These are phyloP conservation scores for Condylura cristata DNA, from an alignment of 2,113 vertebrate species.

Conservation along the genomic window DNA sequence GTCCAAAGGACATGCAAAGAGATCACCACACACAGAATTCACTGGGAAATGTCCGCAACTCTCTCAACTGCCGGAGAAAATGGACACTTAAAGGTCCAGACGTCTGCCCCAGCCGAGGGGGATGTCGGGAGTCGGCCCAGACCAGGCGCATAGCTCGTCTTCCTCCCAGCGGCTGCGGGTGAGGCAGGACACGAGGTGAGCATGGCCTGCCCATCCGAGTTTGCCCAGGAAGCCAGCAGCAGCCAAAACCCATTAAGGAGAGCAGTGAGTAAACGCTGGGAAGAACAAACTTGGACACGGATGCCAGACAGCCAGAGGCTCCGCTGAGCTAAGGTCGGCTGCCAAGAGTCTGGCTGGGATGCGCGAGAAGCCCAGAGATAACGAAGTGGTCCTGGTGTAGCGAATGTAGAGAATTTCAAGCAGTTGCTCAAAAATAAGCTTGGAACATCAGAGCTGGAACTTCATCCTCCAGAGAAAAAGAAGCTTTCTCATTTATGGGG, in stretches of 20 bases:
- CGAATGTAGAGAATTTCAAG: not conserved
- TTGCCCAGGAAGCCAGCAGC: not conserved
- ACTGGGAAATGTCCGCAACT: not conserved
- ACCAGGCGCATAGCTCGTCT: too few relatives aligned
- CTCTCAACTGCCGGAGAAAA: not conserved
- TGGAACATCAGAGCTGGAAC: not conserved
- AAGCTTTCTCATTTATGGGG: not conserved
- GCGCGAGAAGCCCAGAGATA: not conserved
- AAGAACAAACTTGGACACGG: not conserved
- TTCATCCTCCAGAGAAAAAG: not conserved
- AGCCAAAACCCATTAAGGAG: constrained; percentile 51
- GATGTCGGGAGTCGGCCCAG: not conserved
- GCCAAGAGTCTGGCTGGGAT: constrained; percentile 21
- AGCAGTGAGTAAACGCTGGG: constrained; percentile 51
- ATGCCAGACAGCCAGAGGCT: constrained; percentile 34
- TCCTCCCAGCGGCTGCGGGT: not conserved
- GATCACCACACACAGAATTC: not conserved
- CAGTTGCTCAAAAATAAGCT: not conserved
- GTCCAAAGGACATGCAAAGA: not conserved
- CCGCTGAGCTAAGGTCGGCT: not conserved
- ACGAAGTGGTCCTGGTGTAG: not conserved
- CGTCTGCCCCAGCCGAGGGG: not conserved
- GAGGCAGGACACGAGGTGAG: not conserved
- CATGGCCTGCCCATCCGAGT: not conserved
- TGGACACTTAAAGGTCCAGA: not conserved